Evolutionary conservation across 2,797 vertebrate species (phyloP).

Genomic region (Serranus cabrilla): DNA sequence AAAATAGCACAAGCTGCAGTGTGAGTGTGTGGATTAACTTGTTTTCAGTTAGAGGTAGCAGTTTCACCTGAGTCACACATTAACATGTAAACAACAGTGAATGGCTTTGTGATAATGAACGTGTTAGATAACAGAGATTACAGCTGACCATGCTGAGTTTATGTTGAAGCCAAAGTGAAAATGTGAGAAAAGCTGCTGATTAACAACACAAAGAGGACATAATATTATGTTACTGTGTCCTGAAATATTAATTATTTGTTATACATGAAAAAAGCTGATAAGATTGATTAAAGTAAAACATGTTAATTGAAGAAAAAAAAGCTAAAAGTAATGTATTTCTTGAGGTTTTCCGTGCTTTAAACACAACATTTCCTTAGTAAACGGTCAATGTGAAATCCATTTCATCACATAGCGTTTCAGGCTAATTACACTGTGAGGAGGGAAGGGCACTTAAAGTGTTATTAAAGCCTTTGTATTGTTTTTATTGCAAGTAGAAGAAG

Average conservation of each 20-base stretch:
- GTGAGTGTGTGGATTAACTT: constrained; percentile 6
- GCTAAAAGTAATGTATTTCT: background rate
- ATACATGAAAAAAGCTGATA: background rate
- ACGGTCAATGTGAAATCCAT: constrained; percentile 4
- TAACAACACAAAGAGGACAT: constrained; percentile 1
- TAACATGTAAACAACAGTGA: constrained; percentile 43
- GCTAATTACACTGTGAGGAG: constrained; percentile 21
- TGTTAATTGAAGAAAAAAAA: background rate
- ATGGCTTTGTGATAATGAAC: constrained; percentile 39
- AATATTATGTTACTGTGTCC: too few species aligned
- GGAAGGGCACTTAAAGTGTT: constrained; percentile 26
- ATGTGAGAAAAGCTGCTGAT: constrained; percentile 7
- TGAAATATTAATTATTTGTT: background rate
- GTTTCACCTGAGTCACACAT: constrained; percentile 54
- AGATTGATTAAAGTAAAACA: background rate
- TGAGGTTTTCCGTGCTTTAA: background rate
- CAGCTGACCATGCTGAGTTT: background rate
- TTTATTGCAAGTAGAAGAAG: background rate
- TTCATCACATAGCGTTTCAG: constrained; percentile 12
- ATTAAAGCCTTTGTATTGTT: background rate
- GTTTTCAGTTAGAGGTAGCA: constrained; percentile 16
- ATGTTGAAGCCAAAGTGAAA: constrained; percentile 6
- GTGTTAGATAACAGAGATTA: constrained; percentile 33
- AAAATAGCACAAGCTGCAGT: background rate
- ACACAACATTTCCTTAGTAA: constrained; percentile 5